Evolutionary conservation across 2,113 vertebrate species (phyloP), one percentile per base, ranked within the genome.

Genomic region (Brachyhypopomus gauderio): DNA sequence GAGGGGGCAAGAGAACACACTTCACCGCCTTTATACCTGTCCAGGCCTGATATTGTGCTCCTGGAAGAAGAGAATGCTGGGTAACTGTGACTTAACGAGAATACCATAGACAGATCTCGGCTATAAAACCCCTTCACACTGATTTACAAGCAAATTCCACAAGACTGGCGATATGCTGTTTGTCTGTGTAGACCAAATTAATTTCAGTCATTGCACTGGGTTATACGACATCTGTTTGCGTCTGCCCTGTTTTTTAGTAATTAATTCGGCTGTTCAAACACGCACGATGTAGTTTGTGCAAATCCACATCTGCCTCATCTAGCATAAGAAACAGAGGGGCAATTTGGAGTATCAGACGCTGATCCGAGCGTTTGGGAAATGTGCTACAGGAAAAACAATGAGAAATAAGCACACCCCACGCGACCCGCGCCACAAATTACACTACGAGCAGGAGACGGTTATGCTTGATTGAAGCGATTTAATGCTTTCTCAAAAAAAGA

Each of bases 391-490:
- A 91, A 94, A 95, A 93, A 93, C 88, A 90, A 96, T 95, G 95
- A 97, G 93, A 95, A 93, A 97, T 93, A 94, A 90, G 89, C 88
- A 81, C 85, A 89, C 86, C 91, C 89, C 87, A 87, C 90, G 91
- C 91, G 90, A 94, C 93, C 91, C 85, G 88, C 87, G 92, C 91
- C 91, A 94, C 92, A 94, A 95, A 97, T 95, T 94, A 92, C 88
- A 94, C 91, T 92, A 93, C 88, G 91, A 93, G 91, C 93, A 92
- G 90, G 91, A 95, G 93, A 93, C 89, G 92, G 94, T 92, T 94
- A 91, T 94, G 95, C 95, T 94, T 96, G 96, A 96, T 96, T 95
- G 93, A 92, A 94, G 93, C 94, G 96, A 97, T 97, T 97, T 95
- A 95, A 96, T 96, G 95, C 94, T 97, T 96, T 95, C 91, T 93